Conservation (phyloP, 2,113 vertebrate species). For the Globicephala melas region DNA sequence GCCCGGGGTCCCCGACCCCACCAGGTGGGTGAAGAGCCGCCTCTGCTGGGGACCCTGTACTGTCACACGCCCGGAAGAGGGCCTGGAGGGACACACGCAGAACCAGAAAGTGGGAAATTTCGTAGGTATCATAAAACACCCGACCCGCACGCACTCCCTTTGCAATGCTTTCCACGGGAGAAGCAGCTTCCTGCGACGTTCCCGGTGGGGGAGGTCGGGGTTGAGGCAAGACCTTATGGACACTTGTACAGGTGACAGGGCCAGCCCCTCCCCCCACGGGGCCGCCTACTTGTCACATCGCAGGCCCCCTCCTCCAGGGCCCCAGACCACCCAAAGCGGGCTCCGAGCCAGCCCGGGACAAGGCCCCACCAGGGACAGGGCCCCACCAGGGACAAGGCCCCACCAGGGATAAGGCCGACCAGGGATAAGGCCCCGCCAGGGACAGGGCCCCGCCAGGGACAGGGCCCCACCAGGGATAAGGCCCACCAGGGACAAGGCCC, state of each 20-base stretch:
- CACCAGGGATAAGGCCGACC: too few species aligned
- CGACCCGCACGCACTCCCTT: background rate
- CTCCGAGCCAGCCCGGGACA: background rate
- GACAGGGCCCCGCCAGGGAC: background rate
- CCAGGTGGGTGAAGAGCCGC: background rate
- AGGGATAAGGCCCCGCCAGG: too few species aligned
- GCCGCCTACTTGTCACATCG: background rate
- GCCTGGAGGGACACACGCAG: background rate
- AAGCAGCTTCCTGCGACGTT: background rate
- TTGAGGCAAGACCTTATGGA: background rate
- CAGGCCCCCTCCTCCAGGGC: background rate
- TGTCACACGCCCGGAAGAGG: background rate
- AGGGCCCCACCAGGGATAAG: too few species aligned
- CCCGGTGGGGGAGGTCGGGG: too few species aligned
- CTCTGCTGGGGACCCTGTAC: background rate
- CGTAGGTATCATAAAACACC: too few species aligned
- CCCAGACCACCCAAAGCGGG: background rate
- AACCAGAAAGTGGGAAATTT: background rate
- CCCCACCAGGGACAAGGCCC: background rate
- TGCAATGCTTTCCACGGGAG: background rate
- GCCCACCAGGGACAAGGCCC: too few species aligned
- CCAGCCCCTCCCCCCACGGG: accelerated
- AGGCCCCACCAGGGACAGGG: background rate
- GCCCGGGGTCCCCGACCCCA: background rate
- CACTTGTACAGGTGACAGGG: accelerated